Percentiles rank a stretch among this genome's conserved stretches.
Evolutionary conservation across 2,797 vertebrate genomes (phyloP).

Genomic region (Jordanella pulchra): DNA sequence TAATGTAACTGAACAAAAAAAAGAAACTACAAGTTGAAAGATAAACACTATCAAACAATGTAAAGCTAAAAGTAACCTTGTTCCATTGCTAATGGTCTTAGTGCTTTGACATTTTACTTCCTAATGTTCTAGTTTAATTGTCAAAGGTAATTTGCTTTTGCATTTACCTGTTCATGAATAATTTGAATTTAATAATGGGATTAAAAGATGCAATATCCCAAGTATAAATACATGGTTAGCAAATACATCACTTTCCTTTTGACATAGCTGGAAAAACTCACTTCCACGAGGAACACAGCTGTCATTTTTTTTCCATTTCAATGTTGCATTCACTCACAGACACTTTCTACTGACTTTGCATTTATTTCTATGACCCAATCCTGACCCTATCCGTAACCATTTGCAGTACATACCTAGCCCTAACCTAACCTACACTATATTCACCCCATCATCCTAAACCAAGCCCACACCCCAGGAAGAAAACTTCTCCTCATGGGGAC

Average conservation of each 20-base stretch:
- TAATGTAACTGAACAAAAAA: not conserved
- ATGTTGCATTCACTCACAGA: not conserved
- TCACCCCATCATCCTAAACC: no score
- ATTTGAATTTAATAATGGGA: not conserved
- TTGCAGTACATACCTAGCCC: no score
- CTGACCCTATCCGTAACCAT: no score
- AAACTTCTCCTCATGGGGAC: no score
- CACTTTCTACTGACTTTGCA: no score
- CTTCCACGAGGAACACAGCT: not conserved
- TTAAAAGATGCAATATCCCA: not conserved
- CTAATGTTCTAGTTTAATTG: not conserved
- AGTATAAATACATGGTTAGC: not conserved
- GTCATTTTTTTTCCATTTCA: not conserved
- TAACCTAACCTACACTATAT: no score
- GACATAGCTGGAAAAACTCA: not conserved
- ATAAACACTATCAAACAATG: not conserved
- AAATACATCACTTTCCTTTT: not conserved
- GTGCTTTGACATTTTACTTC: not conserved
- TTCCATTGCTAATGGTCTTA: not conserved
- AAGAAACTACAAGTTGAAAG: not conserved
- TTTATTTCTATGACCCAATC: no score
- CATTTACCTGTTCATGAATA: not conserved
- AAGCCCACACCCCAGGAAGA: no score
- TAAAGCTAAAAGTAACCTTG: not conserved
- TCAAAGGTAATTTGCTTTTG: not conserved